Base-by-base conservation (phyloP, 2,797 vertebrate genomes). In the Acomys russatus region DNA sequence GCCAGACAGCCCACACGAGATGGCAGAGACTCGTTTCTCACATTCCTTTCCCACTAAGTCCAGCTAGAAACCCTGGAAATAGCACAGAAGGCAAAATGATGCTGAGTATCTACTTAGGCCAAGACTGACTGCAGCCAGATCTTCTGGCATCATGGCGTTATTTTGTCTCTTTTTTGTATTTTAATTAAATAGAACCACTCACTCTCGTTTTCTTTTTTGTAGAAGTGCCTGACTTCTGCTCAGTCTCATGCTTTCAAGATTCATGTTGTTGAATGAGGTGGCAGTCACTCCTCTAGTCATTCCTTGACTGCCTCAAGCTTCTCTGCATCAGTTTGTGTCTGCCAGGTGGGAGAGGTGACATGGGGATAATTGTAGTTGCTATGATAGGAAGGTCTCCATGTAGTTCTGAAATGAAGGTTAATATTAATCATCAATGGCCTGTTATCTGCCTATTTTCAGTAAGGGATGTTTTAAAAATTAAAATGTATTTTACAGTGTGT, bases 11-110 rank as follows among this genome's bases (percentile, higher is more conserved):
- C 70, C 86, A 91, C 38, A n/a, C 9, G 38, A 73, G 61, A 93
- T 80, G 76, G 30, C 59, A 84, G 92, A 90, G 68, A 66, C 11
- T 74, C 15, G 76, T 86, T 93, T 93, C 84, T 97, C 73, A 85
- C 71, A 78, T 73, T 68, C 90, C 20, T 71, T 61, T 22, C 63
- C 56, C 10, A 28, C 59, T 77, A 78, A 87, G 59, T 73, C 80
- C 38, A 80, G 23, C 44, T 54, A 80, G 54, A 91, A 94, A 76
- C 49, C 30, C 71, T 74, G 35, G 15, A 66, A 92, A 84, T 92
- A n/a, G 82, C 20, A 20, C 56, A 49, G 63, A 95, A 91, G n/a
- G 28, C 17, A 66, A 87, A 73, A 70, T 92, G 76, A 96, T 73
- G 66, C 90, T 83, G 7, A 91, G 59, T 59, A 61, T 71, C 78